phyloP scores from a whole-genome alignment of 2,888 invertebrate species.

The Gandaritis pyraliata region DNA sequence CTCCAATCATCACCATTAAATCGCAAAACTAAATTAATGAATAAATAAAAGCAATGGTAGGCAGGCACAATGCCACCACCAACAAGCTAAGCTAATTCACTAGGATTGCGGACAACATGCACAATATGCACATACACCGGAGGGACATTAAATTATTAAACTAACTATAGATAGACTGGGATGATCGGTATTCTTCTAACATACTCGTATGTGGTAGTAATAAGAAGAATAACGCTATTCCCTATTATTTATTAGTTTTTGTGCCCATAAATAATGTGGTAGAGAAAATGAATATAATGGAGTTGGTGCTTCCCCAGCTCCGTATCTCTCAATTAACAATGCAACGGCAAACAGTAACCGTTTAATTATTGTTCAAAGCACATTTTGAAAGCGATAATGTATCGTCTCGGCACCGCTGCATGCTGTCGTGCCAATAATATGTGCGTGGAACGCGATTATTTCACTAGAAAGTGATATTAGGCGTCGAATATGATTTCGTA shows the following conservation, averaged over 20 bases:
- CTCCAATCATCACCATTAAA: constrained; percentile 8
- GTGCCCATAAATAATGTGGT: constrained; percentile 11
- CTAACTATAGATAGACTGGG: too few species aligned
- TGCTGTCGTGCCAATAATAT: constrained; percentile 39
- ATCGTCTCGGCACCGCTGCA: constrained; percentile 33
- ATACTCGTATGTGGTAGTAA: too few species aligned
- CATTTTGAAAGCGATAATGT: constrained; percentile 43
- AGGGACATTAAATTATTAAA: neutral
- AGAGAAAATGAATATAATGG: constrained; percentile 17
- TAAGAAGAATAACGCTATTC: constrained; percentile 1
- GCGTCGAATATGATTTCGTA: constrained; percentile 68
- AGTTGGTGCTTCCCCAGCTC: constrained; percentile 22
- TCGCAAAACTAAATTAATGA: neutral
- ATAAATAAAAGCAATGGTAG: constrained; percentile 20
- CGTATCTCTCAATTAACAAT: constrained; percentile 28
- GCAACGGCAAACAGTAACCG: constrained; percentile 32
- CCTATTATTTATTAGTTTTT: neutral
- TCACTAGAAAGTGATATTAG: constrained; percentile 73
- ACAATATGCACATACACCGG: neutral
- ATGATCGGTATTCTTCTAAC: neutral
- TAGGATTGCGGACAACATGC: constrained; percentile 2
- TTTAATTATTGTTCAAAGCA: constrained; percentile 33
- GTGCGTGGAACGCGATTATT: constrained; percentile 56
- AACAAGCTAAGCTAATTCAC: constrained; percentile 10
- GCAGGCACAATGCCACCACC: constrained; percentile 11